Evolutionary conservation across 2,113 vertebrate species (phyloP).

Genomic region (Cnemophilus loriae): DNA sequence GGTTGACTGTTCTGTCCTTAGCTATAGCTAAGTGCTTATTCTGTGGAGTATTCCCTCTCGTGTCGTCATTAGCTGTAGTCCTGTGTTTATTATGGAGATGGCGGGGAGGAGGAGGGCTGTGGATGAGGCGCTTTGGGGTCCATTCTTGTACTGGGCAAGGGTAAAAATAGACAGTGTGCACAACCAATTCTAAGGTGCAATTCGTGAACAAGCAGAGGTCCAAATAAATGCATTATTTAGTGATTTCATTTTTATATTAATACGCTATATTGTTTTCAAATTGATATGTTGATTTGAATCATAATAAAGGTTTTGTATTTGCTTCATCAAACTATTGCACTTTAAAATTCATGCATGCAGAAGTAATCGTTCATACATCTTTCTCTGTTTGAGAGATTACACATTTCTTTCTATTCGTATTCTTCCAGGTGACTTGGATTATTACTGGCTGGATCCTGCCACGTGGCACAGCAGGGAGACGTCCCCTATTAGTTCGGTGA

Average conservation of each 20-base stretch:
- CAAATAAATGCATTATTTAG: background rate
- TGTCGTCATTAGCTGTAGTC: background rate
- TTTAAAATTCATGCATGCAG: background rate
- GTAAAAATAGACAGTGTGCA: background rate
- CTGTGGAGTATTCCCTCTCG: background rate
- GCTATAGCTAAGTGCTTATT: background rate
- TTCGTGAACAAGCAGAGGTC: background rate
- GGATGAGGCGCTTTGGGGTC: background rate
- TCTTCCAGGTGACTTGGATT: slow-evolving; percentile 92
- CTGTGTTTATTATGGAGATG: background rate
- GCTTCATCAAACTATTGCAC: background rate
- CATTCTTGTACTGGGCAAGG: background rate
- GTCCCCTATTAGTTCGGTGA: slow-evolving; percentile 83
- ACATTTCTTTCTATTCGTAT: slow-evolving; percentile 35
- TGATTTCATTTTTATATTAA: background rate
- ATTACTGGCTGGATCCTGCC: slow-evolving; percentile 93
- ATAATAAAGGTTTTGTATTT: background rate
- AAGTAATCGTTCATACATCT: background rate
- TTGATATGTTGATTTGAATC: background rate
- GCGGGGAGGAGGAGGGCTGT: background rate
- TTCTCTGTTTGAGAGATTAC: slow-evolving; percentile 32
- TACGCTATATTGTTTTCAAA: background rate
- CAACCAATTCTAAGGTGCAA: background rate
- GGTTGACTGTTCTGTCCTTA: background rate
- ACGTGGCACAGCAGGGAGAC: slow-evolving; percentile 93